Conservation (phyloP, 2,113 vertebrate genomes). For the Meriones unguiculatus region DNA sequence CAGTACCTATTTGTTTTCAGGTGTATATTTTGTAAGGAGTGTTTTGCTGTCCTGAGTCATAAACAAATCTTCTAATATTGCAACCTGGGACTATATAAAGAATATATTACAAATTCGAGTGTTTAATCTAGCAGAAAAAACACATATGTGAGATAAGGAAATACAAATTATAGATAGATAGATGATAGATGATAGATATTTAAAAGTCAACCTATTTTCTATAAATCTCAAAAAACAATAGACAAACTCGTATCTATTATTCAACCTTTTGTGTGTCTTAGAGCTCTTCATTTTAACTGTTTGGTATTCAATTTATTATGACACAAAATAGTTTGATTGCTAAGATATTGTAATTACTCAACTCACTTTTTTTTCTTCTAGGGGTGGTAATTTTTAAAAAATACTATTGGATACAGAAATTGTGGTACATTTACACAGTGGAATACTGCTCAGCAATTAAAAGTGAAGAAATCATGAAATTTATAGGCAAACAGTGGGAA, state of each 20-base stretch:
- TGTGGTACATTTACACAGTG: too few relatives aligned
- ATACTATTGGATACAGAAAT: background rate
- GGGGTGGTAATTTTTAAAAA: background rate
- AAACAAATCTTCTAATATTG: background rate
- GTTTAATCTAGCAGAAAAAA: background rate
- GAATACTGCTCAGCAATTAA: too few relatives aligned
- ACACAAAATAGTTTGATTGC: background rate
- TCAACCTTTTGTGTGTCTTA: background rate
- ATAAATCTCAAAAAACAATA: too few relatives aligned
- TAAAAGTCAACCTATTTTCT: too few relatives aligned
- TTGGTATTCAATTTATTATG: background rate
- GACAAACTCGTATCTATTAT: background rate
- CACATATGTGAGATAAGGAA: background rate
- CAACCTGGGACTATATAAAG: background rate
- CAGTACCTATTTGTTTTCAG: slow-evolving; percentile 58
- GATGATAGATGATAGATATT: too few relatives aligned
- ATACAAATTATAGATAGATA: too few relatives aligned
- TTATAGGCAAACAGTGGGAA: too few relatives aligned
- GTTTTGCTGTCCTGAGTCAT: background rate
- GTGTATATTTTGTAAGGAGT: background rate
- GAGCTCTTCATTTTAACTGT: background rate
- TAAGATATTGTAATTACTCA: background rate
- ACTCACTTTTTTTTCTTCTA: background rate
- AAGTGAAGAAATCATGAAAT: too few relatives aligned
- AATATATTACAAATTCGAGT: background rate